Base-by-base conservation (phyloP, 2,113 vertebrate species). In the Noctilio leporinus region DNA sequence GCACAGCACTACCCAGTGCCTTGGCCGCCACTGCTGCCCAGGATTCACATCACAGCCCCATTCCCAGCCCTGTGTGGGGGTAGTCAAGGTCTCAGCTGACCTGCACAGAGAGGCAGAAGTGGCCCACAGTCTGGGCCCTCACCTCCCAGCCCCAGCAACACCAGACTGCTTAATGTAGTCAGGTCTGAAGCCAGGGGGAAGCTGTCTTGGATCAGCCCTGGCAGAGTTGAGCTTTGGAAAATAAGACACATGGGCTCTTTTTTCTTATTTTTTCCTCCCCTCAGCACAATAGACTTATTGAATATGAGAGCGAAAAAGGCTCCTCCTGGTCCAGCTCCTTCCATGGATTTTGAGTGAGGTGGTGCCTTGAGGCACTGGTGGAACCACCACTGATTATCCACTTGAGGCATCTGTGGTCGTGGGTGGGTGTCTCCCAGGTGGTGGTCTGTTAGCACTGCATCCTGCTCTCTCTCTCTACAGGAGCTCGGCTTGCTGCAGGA, bases 401-500 rank as follows among this genome's bases (percentile, higher is more conserved):
- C 65, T 30, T 0, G 0, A 26, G 59, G 40, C 49, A 33, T 43
- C n/a, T 26, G 24, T 11, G 70, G 43, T 40, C 10, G 0, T 5
- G 64, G 28, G 17, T 53, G 28, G 30, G 85, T 51, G 12, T 35
- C 49, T 10, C 15, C 33, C 5, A 0, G 9, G 15, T 0, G 67
- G n/a, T 7, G n/a, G n/a, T 51, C 80, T 10, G 16, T 30, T 20
- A 57, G 30, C 10, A 3, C n/a, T 20, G 26, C 3, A 2, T 35
- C 38, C 9, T 93, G 95, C 64, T 98, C 9, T 98, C 64, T 97
- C 9, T 98, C 95, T 51, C 87, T 94, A 3, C 98, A 99, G 99
- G 98, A 99, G 91, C 99, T 99, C 53, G 99, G 99, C 73, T 96
- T 99, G 97, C 98, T 99, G 64, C 99, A 99, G 98, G 99, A 99